Evolutionary conservation across 2,113 vertebrate species (phyloP), one percentile per base, ranked within the genome.

Genomic region (Synodontis membranacea): DNA sequence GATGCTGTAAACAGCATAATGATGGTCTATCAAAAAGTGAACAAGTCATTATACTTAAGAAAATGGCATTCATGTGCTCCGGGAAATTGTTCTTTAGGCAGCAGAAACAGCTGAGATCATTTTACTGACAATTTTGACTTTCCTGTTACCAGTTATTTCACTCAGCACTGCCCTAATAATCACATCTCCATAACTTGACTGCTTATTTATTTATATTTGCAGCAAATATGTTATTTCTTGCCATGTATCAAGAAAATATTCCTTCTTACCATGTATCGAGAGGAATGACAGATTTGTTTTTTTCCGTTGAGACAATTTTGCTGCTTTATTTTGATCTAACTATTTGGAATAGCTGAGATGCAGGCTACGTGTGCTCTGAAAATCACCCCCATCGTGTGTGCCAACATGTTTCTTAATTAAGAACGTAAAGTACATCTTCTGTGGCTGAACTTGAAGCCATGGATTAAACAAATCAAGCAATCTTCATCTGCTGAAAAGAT

Each of bases 91-190:
- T 86, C 21, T 75, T 80, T 82, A 60, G 52, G 39, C 37, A 82
- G 64, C 3, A 0, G 17, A 17, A 82, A 68, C 23, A 42, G 46
- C 60, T 66, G 23, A 52, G 28, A 86, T 39, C 66, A 60, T 19
- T 82, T 50, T 50, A 68, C 54, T 68, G 75, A 72, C 50, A 86
- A 50, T 70, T 80, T 80, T 78, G 84, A 78, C 84, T 80, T 86
- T 80, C 42, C 25, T 80, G 14, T 86, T 86, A 72, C 60, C 50
- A 80, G 74, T 70, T 66, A 72, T 72, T 86, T 74, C 72, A 80
- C 34, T 68, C 60, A 72, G 19, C 60, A 79, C 44, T 66, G 10
- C 62, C 44, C 31, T 79, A 21, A 80, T 54, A 79, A 79, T 86
- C 46, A 86, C 48, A 86, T 48, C 28, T 76, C 39, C 34, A 44